Percentiles rank a stretch among this genome's conserved stretches.
phyloP scores from a whole-genome alignment of 2,113 vertebrate species.

The Aspidoscelis tigris region DNA sequence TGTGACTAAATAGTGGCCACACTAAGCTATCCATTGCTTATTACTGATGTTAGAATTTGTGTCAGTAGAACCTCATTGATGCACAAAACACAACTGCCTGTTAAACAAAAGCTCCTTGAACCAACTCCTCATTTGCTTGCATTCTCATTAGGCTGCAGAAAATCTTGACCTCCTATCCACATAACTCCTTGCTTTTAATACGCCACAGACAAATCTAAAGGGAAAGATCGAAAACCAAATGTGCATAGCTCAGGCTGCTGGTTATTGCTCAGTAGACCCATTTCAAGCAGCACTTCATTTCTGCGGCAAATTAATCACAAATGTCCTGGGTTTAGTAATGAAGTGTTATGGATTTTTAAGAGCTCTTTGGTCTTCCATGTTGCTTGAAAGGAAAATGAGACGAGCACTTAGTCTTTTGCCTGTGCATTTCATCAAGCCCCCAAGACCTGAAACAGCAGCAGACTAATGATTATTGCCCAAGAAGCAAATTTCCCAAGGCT shows the following conservation, averaged over 20 bases:
- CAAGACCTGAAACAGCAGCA: conserved; percentile 3
- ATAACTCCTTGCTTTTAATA: conserved; percentile 10
- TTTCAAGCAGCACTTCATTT: conserved; percentile 66
- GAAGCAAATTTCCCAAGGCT: conserved; percentile 5
- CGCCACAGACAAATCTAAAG: conserved; percentile 32
- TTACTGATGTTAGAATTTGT: not conserved
- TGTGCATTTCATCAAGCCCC: conserved; percentile 1
- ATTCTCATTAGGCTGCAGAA: conserved; percentile 17
- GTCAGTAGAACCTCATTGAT: not conserved
- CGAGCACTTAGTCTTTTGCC: conserved; percentile 42
- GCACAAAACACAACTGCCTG: not conserved
- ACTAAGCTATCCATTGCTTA: no score
- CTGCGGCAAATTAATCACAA: conserved; percentile 62
- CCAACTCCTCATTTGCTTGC: conserved; percentile 16
- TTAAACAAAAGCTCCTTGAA: not conserved
- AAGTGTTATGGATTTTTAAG: conserved; percentile 62
- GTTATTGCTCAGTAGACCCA: conserved; percentile 46
- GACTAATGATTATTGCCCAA: not conserved
- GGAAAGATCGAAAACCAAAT: conserved; percentile 15
- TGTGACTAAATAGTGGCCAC: no score
- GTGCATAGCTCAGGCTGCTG: not conserved
- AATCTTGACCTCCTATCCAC: conserved; percentile 9
- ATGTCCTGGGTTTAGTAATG: conserved; percentile 57
- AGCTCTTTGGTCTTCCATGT: conserved; percentile 42
- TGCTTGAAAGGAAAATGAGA: conserved; percentile 65